Base-by-base conservation (phyloP, 2,888 invertebrate genomes). In the Ligdia adustata region DNA sequence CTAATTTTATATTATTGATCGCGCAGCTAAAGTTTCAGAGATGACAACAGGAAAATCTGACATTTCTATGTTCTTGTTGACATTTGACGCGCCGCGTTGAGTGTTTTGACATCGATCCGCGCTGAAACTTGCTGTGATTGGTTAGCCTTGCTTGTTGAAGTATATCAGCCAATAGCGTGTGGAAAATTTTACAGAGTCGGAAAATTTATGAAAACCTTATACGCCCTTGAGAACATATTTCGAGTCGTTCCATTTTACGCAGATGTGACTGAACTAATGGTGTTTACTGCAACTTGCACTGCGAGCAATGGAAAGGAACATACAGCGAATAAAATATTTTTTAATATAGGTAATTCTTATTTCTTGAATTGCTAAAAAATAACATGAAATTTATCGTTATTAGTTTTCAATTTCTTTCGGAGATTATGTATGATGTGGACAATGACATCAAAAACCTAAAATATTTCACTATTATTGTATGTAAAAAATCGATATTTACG, bases 1-100 rank as follows among this genome's bases (percentile, higher is more conserved):
- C 67, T 69, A 82, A 81, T 83, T 69, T 79, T 72, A 71, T 72
- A 71, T 72, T 88, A 89, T 89, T 76, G 89, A 87, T 88, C 88
- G 87, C 75, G 74, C 76, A 73, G 68, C 26, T 38, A 47, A 69
- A 72, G 64, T 64, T 22, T 70, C 69, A 72, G 60, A 66, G 65
- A 66, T 72, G 73, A 73, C 72, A 75, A 66, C 66, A 70, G 66
- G 69, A 64, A 75, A 75, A 72, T 72, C 38, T 48, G 73, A 72
- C 70, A 67, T 65, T 57, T 57, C 52, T 55, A 45, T 41, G 62
- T 74, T 72, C 62, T 29, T 2, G 7, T 26, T 40, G 24, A 29
- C 28, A 22, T 7, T 20, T 22, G 3, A 37, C 62, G 44, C 52
- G 48, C 24, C 11, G 13, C n/a, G 27, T 27, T 39, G 41, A 27